Evolutionary conservation across 2,113 vertebrate genomes (phyloP), one percentile per base, ranked within the genome.

Genomic region (Aix galericulata): DNA sequence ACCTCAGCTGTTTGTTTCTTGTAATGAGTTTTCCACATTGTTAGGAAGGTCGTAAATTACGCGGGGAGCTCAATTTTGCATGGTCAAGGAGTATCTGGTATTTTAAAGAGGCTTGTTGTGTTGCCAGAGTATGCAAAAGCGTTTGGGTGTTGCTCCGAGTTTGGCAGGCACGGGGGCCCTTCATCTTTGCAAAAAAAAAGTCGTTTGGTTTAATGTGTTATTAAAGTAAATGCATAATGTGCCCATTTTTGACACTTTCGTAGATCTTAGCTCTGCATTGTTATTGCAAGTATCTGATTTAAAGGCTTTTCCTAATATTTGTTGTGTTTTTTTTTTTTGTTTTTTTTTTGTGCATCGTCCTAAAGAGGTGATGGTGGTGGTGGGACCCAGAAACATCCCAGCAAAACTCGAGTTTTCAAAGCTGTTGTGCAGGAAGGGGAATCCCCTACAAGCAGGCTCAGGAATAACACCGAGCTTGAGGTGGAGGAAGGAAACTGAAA

Each of bases 1-100:
- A 44, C 63, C 56, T 71, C 67, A 0, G 34, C 17, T 77, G 75
- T 60, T 92, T 60, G 79, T 69, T 84, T 64, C 68, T 56, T 3
- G 11, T 80, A 60, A 80, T 55, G 91, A 93, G 82, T 87, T 93
- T 87, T 87, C 93, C 91, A 84, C 44, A 0, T 76, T 82, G 89
- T 40, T 63, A 48, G 63, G 31, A 6, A 69, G 91, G 68, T 26
- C 12, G 0, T 75, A 59, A 79, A 82, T 82, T 14, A 46, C 11
- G 6, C 2, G 42, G 32, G 55, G 60, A 60, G 78, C 86, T 83
- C 50, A 0, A 1, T 59, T 75, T 46, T 29, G 50, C 38, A 6
- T 3, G 4, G 22, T 8, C 59, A 23, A 38, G 63, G 62, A 55
- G 9, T 88, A 55, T 6, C 53, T 44, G 53, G 32, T 44, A 5